A percentile compares a stretch with the other conserved stretches of the same genome.
Evolutionary conservation across 2,888 invertebrate genomes (phyloP).

Genomic region (Luffia ferchaultella): DNA sequence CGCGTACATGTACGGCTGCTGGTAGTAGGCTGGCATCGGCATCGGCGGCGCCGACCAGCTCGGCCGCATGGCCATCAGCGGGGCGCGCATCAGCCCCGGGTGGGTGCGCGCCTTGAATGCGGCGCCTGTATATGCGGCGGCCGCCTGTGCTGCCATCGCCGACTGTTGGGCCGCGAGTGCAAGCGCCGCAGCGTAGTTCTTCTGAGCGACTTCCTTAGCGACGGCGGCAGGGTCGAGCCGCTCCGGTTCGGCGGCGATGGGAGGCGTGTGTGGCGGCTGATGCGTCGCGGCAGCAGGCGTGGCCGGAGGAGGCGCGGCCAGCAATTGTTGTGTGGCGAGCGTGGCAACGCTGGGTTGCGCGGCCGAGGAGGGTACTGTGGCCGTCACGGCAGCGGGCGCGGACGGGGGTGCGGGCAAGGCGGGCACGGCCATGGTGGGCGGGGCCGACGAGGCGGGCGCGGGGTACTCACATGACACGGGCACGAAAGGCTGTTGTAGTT

Average conservation of each 20-base stretch:
- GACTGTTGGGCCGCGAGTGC: conserved; percentile 52
- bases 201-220: conserved; percentile 84
- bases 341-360: conserved; percentile 18
- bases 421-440: conserved; percentile 59
- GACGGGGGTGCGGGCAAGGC: conserved; percentile 29
- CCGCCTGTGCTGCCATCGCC: conserved; percentile 78
- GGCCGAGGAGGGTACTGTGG: conserved; percentile 14
- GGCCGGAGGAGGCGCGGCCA: conserved; percentile 51
- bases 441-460: conserved; percentile 73
- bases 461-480: conserved; percentile 99
- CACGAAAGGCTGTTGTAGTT: conserved; percentile 95
- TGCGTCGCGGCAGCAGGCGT: conserved; percentile 36
- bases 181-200: conserved; percentile 78
- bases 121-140: conserved; percentile 67
- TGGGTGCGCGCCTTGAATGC: conserved; percentile 69
- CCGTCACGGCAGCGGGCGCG: conserved; percentile 15
- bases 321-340: conserved; percentile 26
- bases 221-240: conserved; percentile 70
- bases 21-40: conserved; percentile 57
- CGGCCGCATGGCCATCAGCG: conserved; percentile 50
- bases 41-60: conserved; percentile 54
- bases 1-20: conserved; percentile 60
- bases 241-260: conserved; percentile 26
- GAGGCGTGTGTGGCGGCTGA: conserved; percentile 20
- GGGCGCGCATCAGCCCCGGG: conserved; percentile 49